A percentile compares a stretch with the other conserved stretches of the same genome.
These are phyloP conservation scores for Okamejei kenojei DNA, from an alignment of 2,797 vertebrate species.

Conservation along the genomic window DNA sequence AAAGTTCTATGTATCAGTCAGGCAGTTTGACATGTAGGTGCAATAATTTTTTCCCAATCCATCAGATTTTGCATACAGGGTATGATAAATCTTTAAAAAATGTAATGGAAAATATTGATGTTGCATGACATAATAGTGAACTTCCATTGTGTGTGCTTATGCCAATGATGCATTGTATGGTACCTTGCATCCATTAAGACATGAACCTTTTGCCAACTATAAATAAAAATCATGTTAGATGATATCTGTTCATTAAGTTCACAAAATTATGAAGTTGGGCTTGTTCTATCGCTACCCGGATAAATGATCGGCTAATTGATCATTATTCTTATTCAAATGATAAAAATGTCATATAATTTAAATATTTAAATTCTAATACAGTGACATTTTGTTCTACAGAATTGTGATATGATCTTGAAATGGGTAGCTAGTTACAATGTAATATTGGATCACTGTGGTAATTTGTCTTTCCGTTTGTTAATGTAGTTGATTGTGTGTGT, in stretches of 20 bases:
- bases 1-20: constrained; percentile 37
- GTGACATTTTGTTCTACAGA: not conserved
- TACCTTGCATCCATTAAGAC: not conserved
- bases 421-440: not conserved
- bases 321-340: not conserved
- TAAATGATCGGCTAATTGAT: not conserved
- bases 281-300: not conserved
- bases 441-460: not conserved
- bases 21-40: constrained; percentile 23
- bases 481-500: not conserved
- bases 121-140: constrained; percentile 21
- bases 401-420: not conserved
- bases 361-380: not conserved
- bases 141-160: constrained; percentile 29
- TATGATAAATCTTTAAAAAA: constrained; percentile 36
- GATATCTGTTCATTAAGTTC: not conserved
- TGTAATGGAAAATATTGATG: constrained; percentile 35
- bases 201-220: not conserved
- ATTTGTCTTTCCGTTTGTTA: not conserved
- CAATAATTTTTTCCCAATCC: constrained; percentile 35
- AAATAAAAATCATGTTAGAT: not conserved
- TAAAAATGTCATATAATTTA: not conserved
- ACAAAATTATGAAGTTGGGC: not conserved
- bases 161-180: not conserved
- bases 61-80: constrained; percentile 22